Conservation (phyloP, 1,140 invertebrate genomes). For the Drosophila micromelanica region DNA sequence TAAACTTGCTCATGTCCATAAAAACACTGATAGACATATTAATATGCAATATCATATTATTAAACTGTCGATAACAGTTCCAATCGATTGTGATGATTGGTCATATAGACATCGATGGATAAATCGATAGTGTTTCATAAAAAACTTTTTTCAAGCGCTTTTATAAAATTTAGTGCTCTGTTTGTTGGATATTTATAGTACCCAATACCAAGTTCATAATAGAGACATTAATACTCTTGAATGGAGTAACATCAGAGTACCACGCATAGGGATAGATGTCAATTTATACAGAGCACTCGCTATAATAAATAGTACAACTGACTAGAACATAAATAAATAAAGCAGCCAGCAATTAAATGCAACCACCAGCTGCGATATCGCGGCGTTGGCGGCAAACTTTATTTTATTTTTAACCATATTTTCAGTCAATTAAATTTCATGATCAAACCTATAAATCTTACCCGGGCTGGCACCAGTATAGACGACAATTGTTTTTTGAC, state of each 20-base stretch:
- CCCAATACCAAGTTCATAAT: too few species aligned
- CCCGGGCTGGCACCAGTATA: slow-evolving; percentile 36
- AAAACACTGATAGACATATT: too few species aligned
- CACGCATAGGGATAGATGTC: slow-evolving; percentile 9
- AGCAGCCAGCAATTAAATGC: slow-evolving; percentile 33
- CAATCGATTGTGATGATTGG: too few species aligned
- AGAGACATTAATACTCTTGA: slow-evolving; percentile 2
- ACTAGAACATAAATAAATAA: slow-evolving; percentile 30
- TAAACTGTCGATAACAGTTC: too few species aligned
- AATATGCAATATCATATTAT: too few species aligned
- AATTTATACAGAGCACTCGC: not conserved
- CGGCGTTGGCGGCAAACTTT: slow-evolving; percentile 9
- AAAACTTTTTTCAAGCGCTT: too few species aligned
- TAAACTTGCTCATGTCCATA: too few species aligned
- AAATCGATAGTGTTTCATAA: too few species aligned
- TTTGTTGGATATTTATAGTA: too few species aligned
- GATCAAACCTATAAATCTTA: slow-evolving; percentile 78
- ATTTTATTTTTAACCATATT: slow-evolving; percentile 66
- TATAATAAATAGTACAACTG: slow-evolving; percentile 25
- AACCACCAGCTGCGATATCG: slow-evolving; percentile 6
- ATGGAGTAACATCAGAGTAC: not conserved
- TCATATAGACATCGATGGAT: too few species aligned
- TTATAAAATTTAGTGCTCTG: too few species aligned
- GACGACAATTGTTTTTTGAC: slow-evolving; percentile 75
- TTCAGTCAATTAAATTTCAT: slow-evolving; percentile 84